phyloP scores from a whole-genome alignment of 2,888 invertebrate genomes.

The Patella ulyssiponensis region DNA sequence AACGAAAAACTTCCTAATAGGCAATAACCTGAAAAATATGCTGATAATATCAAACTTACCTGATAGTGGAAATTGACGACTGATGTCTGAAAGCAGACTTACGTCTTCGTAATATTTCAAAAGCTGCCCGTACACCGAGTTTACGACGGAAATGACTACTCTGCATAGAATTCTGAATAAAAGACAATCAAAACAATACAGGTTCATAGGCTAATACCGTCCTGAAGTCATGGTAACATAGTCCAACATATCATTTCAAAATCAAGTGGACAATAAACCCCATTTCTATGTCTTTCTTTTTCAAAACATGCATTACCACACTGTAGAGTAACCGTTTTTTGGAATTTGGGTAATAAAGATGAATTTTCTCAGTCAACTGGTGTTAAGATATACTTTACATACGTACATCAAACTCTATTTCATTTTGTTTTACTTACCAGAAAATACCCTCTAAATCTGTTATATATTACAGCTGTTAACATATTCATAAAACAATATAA shows the following conservation, averaged over 20 bases:
- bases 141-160: conserved; percentile 64
- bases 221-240: too few species aligned
- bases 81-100: conserved; percentile 18
- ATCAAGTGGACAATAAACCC: too few species aligned
- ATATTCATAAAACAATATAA: conserved; percentile 72
- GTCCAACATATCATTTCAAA: too few species aligned
- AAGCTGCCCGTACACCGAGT: conserved; percentile 67
- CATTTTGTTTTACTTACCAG: conserved; percentile 50
- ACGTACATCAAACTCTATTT: neutral
- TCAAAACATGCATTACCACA: too few species aligned
- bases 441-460: conserved; percentile 71
- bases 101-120: conserved; percentile 58
- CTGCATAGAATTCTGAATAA: conserved; percentile 67
- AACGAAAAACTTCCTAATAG: neutral
- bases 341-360: too few species aligned
- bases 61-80: conserved; percentile 21
- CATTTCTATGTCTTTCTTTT: too few species aligned
- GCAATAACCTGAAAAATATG: neutral
- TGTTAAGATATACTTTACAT: too few species aligned
- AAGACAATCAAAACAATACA: too few species aligned
- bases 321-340: too few species aligned
- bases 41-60: conserved; percentile 13
- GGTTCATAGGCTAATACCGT: too few species aligned
- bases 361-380: too few species aligned
- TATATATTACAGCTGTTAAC: conserved; percentile 70